These are phyloP conservation scores for Xiphias gladius DNA, from an alignment of 2,113 vertebrate species.

Conservation along the genomic window DNA sequence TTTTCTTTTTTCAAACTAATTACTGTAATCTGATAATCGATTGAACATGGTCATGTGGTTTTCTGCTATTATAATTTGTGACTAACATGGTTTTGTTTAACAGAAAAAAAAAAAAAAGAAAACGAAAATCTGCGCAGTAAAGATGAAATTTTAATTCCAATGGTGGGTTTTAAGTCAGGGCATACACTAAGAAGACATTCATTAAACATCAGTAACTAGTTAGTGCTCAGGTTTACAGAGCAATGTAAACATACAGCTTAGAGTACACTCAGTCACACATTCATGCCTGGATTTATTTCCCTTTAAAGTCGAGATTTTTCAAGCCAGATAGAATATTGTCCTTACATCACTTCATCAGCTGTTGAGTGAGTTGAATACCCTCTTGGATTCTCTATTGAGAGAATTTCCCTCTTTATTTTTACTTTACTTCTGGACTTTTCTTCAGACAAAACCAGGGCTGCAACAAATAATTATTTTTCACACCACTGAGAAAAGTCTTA, in stretches of 20 bases:
- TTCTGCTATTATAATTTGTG: conserved; percentile 14
- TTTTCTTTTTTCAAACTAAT: neutral
- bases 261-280: neutral
- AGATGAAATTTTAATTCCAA: conserved; percentile 3
- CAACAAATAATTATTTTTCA: no score
- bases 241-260: neutral
- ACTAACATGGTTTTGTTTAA: conserved; percentile 24
- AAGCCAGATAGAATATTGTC: neutral
- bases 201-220: neutral
- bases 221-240: neutral
- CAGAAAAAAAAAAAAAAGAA: neutral
- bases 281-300: neutral
- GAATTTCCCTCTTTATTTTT: neutral
- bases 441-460: neutral
- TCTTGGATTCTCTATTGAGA: no score
- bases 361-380: neutral
- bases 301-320: neutral
- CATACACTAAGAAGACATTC: neutral
- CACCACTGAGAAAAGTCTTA: no score
- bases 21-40: conserved; percentile 2
- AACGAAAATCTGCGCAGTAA: neutral
- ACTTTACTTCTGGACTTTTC: neutral
- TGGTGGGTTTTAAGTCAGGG: neutral
- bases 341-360: neutral
- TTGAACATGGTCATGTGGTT: conserved; percentile 15